Conservation (phyloP, 2,797 vertebrate species). For the Pangasius mekongensis region DNA sequence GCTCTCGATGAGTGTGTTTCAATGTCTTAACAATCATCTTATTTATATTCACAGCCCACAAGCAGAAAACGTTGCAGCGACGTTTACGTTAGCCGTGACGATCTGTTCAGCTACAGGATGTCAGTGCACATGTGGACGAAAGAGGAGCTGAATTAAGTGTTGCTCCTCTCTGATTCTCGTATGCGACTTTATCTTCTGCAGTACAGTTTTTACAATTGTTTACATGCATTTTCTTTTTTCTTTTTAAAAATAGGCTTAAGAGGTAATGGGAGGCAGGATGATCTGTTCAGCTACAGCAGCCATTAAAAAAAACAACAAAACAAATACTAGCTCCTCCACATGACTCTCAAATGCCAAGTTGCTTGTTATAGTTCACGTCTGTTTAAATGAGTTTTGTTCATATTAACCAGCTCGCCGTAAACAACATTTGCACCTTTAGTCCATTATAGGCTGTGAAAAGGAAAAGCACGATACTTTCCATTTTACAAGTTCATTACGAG, state of each 20-base stretch:
- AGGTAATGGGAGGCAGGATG: slow-evolving; percentile 13
- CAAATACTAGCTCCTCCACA: neutral
- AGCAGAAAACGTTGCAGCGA: neutral
- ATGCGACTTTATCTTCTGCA: neutral
- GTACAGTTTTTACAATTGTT: neutral
- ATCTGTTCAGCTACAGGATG: neutral
- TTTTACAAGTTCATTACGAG: neutral
- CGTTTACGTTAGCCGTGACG: neutral
- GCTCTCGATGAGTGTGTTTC: slow-evolving; percentile 3
- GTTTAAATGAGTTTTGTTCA: slow-evolving; percentile 10
- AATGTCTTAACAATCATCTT: neutral
- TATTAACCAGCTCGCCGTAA: neutral
- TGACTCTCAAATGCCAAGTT: neutral
- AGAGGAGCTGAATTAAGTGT: neutral
- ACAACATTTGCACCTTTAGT: neutral
- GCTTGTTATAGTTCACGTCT: slow-evolving; percentile 17
- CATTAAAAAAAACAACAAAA: neutral
- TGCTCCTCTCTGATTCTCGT: neutral
- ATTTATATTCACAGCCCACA: neutral
- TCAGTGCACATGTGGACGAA: neutral
- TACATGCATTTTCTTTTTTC: neutral
- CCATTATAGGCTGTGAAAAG: neutral
- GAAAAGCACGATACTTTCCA: slow-evolving; percentile 2
- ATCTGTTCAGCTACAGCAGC: slow-evolving; percentile 13
- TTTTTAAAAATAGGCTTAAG: neutral